phyloP scores from a whole-genome alignment of 2,888 invertebrate genomes.

The Empis stercorea region DNA sequence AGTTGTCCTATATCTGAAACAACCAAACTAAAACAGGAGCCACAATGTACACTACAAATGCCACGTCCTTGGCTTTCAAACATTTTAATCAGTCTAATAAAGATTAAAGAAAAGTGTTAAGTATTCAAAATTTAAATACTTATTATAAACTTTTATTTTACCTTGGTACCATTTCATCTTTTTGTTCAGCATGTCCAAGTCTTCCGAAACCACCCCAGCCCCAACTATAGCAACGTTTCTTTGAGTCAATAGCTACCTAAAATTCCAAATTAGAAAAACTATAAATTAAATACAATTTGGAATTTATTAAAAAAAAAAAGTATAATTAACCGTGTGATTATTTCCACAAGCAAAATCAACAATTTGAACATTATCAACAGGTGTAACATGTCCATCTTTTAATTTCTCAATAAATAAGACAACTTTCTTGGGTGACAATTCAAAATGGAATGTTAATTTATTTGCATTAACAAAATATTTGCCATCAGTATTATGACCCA shows the following conservation, averaged over 20 bases:
- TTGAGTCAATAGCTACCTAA: slow-evolving; percentile 73
- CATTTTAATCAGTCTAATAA: slow-evolving; percentile 62
- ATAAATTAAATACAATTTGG: not conserved
- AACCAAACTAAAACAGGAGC: slow-evolving; percentile 75
- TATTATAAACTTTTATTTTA: slow-evolving; percentile 3
- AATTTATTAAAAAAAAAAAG: not conserved
- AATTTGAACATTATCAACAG: slow-evolving; percentile 74
- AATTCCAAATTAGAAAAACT: slow-evolving; percentile 3
- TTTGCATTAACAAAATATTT: slow-evolving; percentile 86
- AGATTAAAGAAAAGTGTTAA: too few species aligned
- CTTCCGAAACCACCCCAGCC: slow-evolving; percentile 93
- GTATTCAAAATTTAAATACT: too few species aligned
- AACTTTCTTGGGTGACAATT: slow-evolving; percentile 71
- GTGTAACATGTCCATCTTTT: slow-evolving; percentile 72
- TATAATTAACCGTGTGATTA: slow-evolving; percentile 65
- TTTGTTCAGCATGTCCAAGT: slow-evolving; percentile 83
- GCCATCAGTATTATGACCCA: slow-evolving; percentile 90
- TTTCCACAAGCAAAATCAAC: slow-evolving; percentile 83
- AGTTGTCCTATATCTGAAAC: slow-evolving; percentile 61
- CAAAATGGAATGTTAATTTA: slow-evolving; percentile 76
- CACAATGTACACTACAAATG: slow-evolving; percentile 67
- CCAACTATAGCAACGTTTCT: slow-evolving; percentile 85
- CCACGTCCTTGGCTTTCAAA: slow-evolving; percentile 78
- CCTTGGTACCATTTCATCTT: slow-evolving; percentile 75
- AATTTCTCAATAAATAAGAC: slow-evolving; percentile 76